Conservation (phyloP, 2,888 invertebrate species). For the Caradrina kadenii region DNA sequence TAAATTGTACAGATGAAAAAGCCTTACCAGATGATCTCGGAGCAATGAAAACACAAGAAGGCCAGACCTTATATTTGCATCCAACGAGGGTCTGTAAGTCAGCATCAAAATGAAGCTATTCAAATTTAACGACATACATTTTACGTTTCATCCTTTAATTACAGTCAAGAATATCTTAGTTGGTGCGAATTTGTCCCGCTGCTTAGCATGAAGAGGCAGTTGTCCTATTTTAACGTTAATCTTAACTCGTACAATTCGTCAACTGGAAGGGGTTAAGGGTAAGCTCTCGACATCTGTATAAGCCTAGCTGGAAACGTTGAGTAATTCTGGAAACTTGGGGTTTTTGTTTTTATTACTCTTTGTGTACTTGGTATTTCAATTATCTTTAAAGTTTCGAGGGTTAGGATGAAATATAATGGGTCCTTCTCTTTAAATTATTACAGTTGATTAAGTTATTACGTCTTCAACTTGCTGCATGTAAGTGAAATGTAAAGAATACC, state of each 20-base stretch:
- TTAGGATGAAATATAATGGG: slow-evolving; percentile 40
- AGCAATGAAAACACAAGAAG: slow-evolving; percentile 59
- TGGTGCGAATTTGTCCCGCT: slow-evolving; percentile 69
- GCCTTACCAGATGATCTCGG: slow-evolving; percentile 52
- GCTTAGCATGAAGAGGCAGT: slow-evolving; percentile 69
- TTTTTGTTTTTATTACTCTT: slow-evolving; percentile 59
- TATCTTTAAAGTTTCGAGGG: slow-evolving; percentile 49
- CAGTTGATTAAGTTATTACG: slow-evolving; percentile 30
- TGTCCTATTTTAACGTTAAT: too few species aligned
- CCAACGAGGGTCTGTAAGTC: slow-evolving; percentile 49
- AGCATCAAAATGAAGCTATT: slow-evolving; percentile 61
- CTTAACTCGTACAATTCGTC: slow-evolving; percentile 76
- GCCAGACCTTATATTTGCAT: slow-evolving; percentile 54
- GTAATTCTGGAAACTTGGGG: slow-evolving; percentile 58
- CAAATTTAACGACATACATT: slow-evolving; percentile 65
- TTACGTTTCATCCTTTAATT: slow-evolving; percentile 71
- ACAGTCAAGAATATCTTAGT: slow-evolving; percentile 64
- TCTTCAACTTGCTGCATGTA: slow-evolving; percentile 6
- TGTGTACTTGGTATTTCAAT: slow-evolving; percentile 53
- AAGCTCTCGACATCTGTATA: slow-evolving; percentile 68
- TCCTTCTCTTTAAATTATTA: slow-evolving; percentile 32
- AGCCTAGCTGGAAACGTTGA: slow-evolving; percentile 56
- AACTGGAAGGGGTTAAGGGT: slow-evolving; percentile 70
- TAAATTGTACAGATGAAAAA: slow-evolving; percentile 62
- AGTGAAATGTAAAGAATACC: slow-evolving; percentile 12